Conservation (phyloP, 2,113 vertebrate genomes). For the Phyllopteryx taeniolatus region DNA sequence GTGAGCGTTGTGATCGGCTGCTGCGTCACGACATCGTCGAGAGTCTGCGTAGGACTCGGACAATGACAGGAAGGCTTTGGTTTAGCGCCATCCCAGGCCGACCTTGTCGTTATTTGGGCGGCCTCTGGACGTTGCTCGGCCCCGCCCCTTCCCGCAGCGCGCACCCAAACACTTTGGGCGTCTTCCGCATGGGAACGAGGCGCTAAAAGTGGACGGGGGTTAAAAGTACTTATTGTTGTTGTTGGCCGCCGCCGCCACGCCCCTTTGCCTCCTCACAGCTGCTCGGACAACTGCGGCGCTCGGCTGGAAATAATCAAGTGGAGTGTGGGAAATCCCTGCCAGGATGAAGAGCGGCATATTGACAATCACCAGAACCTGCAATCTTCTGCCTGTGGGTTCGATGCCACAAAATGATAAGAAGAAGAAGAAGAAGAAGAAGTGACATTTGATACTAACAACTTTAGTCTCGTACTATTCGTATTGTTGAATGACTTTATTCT, state of each 20-base stretch:
- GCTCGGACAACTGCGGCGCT: neutral
- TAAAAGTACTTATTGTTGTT: neutral
- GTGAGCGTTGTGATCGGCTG: neutral
- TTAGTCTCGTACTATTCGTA: too few relatives aligned
- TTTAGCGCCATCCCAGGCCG: neutral
- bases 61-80: neutral
- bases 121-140: neutral
- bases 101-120: neutral
- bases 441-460: too few relatives aligned
- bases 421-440: too few relatives aligned
- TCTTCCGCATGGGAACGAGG: neutral
- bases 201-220: constrained; percentile 6
- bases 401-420: too few relatives aligned
- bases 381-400: too few relatives aligned
- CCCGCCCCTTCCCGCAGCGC: neutral
- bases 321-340: neutral
- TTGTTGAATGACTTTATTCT: too few relatives aligned
- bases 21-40: neutral
- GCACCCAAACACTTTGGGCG: neutral
- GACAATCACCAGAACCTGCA: too few relatives aligned
- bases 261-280: constrained; percentile 3
- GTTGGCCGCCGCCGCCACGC: neutral
- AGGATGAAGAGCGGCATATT: neutral
- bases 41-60: neutral
- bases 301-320: neutral